A percentile compares a stretch with the other conserved stretches of the same genome.
Conservation (phyloP, 2,113 vertebrate species). For the Danio rerio region GRCz12tu NC_133200.1:6270001-6270500, state of each 20-base stretch:
- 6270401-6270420: slow-evolving; percentile 86
- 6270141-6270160: slow-evolving; percentile 80
- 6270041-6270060: slow-evolving; percentile 86
- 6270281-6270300: slow-evolving; percentile 79
- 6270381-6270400: slow-evolving; percentile 89
- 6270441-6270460: slow-evolving; percentile 91
- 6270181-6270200: slow-evolving; percentile 89
- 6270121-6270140: slow-evolving; percentile 64
- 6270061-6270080: slow-evolving; percentile 94
- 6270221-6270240: slow-evolving; percentile 77
- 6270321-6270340: slow-evolving; percentile 85
- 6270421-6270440: slow-evolving; percentile 92
- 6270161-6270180: slow-evolving; percentile 92
- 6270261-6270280: slow-evolving; percentile 83
- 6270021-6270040: slow-evolving; percentile 78
- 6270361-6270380: slow-evolving; percentile 80
- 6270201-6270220: slow-evolving; percentile 92
- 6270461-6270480: slow-evolving; percentile 74
- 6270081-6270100: slow-evolving; percentile 89
- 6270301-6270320: slow-evolving; percentile 79
- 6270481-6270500: slow-evolving; percentile 83
- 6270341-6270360: slow-evolving; percentile 94
- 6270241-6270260: slow-evolving; percentile 91
- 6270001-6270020: slow-evolving; percentile 88
- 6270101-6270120: slow-evolving; percentile 90